Evolutionary conservation across 2,888 invertebrate species (phyloP).

Genomic region (Athalia rosae): DNA sequence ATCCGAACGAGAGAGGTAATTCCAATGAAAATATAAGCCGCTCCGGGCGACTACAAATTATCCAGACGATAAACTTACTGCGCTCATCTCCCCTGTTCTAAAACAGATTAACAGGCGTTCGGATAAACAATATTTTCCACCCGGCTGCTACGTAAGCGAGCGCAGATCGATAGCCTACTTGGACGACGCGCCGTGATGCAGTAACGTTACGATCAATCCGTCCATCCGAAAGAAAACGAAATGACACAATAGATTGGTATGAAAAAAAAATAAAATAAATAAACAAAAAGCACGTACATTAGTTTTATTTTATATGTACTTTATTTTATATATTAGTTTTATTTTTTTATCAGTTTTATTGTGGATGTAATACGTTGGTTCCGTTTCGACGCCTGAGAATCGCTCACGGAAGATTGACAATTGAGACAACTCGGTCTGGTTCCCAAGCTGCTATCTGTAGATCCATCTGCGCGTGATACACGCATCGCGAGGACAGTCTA

Average conservation of each 20-base stretch:
- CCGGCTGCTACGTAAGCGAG: slow-evolving; percentile 30
- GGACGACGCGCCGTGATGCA: slow-evolving; percentile 15
- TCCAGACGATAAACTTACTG: slow-evolving; percentile 25
- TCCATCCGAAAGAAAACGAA: neutral
- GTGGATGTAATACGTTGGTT: slow-evolving; percentile 25
- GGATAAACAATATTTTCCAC: slow-evolving; percentile 43
- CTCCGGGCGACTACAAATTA: slow-evolving; percentile 34
- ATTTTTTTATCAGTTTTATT: too few species aligned
- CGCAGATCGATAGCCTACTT: slow-evolving; percentile 26
- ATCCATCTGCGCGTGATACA: too few species aligned
- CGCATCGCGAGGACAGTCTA: neutral
- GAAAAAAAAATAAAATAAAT: neutral
- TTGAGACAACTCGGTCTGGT: neutral
- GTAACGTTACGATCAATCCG: slow-evolving; percentile 26
- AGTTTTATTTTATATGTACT: slow-evolving; percentile 22
- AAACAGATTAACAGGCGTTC: slow-evolving; percentile 42
- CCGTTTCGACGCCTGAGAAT: slow-evolving; percentile 5
- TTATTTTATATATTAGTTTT: too few species aligned
- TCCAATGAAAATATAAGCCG: slow-evolving; percentile 29
- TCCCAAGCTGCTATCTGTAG: neutral
- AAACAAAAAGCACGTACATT: slow-evolving; percentile 12
- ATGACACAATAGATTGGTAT: too few species aligned
- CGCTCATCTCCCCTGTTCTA: slow-evolving; percentile 31
- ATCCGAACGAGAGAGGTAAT: slow-evolving; percentile 3
- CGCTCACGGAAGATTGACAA: neutral